Conservation (phyloP, 1,140 invertebrate genomes). For the Drosophila mauritiana region DNA sequence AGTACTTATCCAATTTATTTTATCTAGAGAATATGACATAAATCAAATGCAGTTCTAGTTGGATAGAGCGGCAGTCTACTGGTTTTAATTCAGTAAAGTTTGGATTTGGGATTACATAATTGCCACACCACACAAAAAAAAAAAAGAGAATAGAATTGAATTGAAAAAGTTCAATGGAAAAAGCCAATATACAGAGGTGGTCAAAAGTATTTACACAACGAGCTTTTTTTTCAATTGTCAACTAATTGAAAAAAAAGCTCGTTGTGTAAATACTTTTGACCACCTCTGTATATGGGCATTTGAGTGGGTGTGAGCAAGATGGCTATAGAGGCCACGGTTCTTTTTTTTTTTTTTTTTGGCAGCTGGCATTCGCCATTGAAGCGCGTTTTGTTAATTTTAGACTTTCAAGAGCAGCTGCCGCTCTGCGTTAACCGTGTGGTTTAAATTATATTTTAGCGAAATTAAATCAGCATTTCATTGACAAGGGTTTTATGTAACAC, state of each 20-base stretch:
- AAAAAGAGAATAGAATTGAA: slow-evolving; percentile 13
- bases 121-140: slow-evolving; percentile 10
- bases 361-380: slow-evolving; percentile 53
- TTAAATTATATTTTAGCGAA: slow-evolving; percentile 31
- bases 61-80: slow-evolving; percentile 22
- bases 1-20: slow-evolving; percentile 2
- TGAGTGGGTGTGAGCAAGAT: slow-evolving; percentile 19
- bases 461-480: slow-evolving; percentile 69
- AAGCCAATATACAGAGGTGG: slow-evolving; percentile 8
- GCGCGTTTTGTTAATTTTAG: slow-evolving; percentile 66
- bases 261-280: no score
- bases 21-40: neutral
- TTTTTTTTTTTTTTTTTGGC: slow-evolving; percentile 14
- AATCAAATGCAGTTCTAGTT: neutral
- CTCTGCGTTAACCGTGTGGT: slow-evolving; percentile 6
- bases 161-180: slow-evolving; percentile 39
- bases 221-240: no score
- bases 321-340: slow-evolving; percentile 29
- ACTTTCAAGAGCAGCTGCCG: slow-evolving; percentile 55
- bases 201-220: no score
- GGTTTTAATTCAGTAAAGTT: slow-evolving; percentile 16
- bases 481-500: slow-evolving; percentile 68
- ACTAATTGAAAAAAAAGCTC: no score
- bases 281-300: slow-evolving; percentile 12
- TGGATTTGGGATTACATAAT: slow-evolving; percentile 34